Conservation (phyloP, 1,140 invertebrate species). For the Eumeta japonica region DNA sequence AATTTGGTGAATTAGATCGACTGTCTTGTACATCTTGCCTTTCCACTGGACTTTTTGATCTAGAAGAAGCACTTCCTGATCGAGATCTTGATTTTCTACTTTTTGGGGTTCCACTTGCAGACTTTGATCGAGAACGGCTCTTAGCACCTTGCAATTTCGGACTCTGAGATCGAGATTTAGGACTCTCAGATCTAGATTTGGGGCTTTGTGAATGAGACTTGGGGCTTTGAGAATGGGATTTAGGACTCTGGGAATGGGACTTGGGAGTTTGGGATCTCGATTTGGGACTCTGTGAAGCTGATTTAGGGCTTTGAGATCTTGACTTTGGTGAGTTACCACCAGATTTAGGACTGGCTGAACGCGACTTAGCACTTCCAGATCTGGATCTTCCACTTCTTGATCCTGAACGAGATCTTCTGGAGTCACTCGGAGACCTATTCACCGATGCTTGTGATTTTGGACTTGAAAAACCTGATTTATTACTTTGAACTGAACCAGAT, state of each 20-base stretch:
- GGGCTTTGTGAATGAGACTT: constrained; percentile 32
- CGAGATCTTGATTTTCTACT: constrained; percentile 36
- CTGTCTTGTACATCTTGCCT: constrained; percentile 45
- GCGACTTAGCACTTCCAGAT: constrained; percentile 42
- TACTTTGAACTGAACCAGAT: constrained; percentile 37
- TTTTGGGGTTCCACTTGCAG: constrained; percentile 38
- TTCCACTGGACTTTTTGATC: constrained; percentile 43
- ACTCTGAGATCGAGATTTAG: constrained; percentile 22
- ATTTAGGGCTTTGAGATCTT: constrained; percentile 36
- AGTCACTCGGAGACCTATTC: constrained; percentile 38
- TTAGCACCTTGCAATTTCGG: constrained; percentile 26
- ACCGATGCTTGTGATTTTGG: constrained; percentile 40
- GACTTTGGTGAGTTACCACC: constrained; percentile 22
- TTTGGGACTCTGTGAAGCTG: constrained; percentile 52
- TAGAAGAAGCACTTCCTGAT: constrained; percentile 38
- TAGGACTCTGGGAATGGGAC: constrained; percentile 19
- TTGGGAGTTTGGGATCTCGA: constrained; percentile 39
- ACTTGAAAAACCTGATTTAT: constrained; percentile 43
- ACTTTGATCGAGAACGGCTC: constrained; percentile 28
- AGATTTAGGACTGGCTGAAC: constrained; percentile 7
- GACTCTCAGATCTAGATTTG: constrained; percentile 23
- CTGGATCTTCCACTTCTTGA: constrained; percentile 45
- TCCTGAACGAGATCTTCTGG: constrained; percentile 40
- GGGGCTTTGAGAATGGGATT: constrained; percentile 34
- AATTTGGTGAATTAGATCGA: constrained; percentile 59